Percentiles rank a stretch among this genome's conserved stretches.
phyloP scores from a whole-genome alignment of 2,797 vertebrate genomes.

The Lycodopsis pacificus region DNA sequence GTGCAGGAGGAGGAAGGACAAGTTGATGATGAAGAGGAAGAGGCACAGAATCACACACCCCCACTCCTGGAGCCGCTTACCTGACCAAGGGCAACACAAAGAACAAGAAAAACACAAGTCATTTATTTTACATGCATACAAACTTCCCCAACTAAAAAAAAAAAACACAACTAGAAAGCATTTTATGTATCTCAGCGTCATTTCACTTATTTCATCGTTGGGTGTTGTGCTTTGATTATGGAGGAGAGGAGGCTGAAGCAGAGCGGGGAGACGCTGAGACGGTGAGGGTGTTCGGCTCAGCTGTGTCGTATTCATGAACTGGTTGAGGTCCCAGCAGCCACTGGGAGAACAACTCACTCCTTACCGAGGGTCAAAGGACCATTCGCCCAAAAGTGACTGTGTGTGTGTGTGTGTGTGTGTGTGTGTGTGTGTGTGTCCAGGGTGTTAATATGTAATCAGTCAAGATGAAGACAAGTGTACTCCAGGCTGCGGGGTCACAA shows the following conservation, averaged over 20 bases:
- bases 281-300: not conserved
- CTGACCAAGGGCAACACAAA: conserved; percentile 40
- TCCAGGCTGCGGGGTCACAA: conserved; percentile 71
- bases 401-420: not conserved
- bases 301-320: conserved; percentile 52
- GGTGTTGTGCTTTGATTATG: no score
- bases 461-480: conserved; percentile 79
- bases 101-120: not conserved
- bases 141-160: not conserved
- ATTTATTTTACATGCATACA: not conserved
- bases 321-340: conserved; percentile 33
- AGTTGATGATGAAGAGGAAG: conserved; percentile 79
- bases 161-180: not conserved
- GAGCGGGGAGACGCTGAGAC: not conserved
- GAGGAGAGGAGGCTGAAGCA: not conserved
- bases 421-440: conserved; percentile 47
- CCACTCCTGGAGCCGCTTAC: conserved; percentile 81
- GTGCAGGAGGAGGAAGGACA: conserved; percentile 76
- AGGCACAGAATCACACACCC: conserved; percentile 80
- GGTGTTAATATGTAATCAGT: conserved; percentile 79
- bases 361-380: conserved; percentile 60
- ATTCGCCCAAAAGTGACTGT: conserved; percentile 1
- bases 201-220: no score
- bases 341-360: conserved; percentile 54
- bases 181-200: not conserved